Evolutionary conservation across 2,797 vertebrate species (phyloP), one percentile per base, ranked within the genome.

Genomic region (Oreochromis grahami): DNA sequence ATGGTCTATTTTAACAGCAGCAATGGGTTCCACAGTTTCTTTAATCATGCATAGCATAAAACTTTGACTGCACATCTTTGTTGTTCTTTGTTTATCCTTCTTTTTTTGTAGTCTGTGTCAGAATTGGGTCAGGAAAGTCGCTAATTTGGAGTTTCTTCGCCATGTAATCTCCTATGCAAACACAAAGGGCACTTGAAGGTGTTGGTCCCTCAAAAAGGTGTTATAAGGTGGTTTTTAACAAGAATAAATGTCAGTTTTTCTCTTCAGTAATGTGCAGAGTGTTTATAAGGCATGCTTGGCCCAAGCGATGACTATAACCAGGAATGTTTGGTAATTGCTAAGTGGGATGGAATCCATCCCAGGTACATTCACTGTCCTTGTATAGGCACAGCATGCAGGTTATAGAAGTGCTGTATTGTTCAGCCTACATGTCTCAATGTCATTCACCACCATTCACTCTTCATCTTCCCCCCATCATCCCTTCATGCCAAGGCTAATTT

Each of bases 401-500:
- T 93, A 65, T 79, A 85, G 83, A 80, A 81, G 87, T 77, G 84
- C 84, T 89, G 89, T 85, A 91, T 93, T 95, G 92, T 95, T 94
- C 88, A 93, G 92, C 86, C 85, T 92, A 91, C 94, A 95, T 95
- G 94, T 95, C 94, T 95, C 95, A 95, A 94, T 95, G 94, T 95
- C 92, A 95, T 95, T 94, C 90, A 90, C 91, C 84, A 80, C 93
- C 89, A 94, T 94, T 94, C 94, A 91, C 92, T 95, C 94, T 93
- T 94, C 94, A 94, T 92, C 93, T 91, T 88, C 89, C 92, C 88
- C 91, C 93, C 93, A 94, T 94, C 93, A 93, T 94, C 92, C 90
- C 92, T 92, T 94, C 92, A 94, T 93, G 93, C 95, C 94, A 94
- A 92, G 93, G 94, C 94, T 95, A 94, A 94, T 96, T 95, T 95